Percentiles rank a stretch among this genome's conserved stretches.
These are phyloP conservation scores for Vimba vimba DNA, from an alignment of 2,113 vertebrate species.

Conservation along the genomic window DNA sequence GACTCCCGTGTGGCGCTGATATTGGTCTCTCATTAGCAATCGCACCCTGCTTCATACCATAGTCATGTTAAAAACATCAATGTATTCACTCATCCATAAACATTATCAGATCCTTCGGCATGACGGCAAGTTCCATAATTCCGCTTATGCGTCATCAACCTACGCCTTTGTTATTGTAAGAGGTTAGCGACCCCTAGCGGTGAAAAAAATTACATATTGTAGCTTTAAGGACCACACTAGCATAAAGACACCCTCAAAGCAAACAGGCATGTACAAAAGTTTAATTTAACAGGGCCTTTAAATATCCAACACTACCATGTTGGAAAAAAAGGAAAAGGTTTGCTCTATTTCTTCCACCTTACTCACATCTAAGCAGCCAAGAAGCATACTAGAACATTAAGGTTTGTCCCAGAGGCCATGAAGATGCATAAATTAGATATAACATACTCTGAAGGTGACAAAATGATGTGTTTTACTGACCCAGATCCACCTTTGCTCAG, in stretches of 20 bases:
- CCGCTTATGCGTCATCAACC: no score
- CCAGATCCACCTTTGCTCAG: conserved; percentile 49
- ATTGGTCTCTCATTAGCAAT: no score
- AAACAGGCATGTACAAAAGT: neutral
- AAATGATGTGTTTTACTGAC: conserved; percentile 45
- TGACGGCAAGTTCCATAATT: no score
- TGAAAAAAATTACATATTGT: no score
- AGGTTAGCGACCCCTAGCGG: no score
- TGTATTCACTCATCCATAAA: no score
- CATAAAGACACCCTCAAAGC: neutral
- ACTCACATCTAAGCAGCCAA: neutral
- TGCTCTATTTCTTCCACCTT: conserved; percentile 30
- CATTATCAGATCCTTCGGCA: no score
- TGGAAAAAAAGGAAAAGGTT: neutral
- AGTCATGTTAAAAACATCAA: no score
- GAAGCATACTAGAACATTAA: conserved; percentile 18
- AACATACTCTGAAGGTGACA: conserved; percentile 47
- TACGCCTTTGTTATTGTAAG: no score
- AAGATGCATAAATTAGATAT: conserved; percentile 51
- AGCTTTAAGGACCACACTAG: neutral
- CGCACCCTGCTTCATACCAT: no score
- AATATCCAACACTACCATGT: neutral
- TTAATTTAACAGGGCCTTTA: neutral
- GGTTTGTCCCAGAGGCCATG: conserved; percentile 32
- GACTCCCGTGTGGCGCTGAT: no score